Conservation (phyloP, 2,113 vertebrate genomes). For the Bettongia penicillata region DNA sequence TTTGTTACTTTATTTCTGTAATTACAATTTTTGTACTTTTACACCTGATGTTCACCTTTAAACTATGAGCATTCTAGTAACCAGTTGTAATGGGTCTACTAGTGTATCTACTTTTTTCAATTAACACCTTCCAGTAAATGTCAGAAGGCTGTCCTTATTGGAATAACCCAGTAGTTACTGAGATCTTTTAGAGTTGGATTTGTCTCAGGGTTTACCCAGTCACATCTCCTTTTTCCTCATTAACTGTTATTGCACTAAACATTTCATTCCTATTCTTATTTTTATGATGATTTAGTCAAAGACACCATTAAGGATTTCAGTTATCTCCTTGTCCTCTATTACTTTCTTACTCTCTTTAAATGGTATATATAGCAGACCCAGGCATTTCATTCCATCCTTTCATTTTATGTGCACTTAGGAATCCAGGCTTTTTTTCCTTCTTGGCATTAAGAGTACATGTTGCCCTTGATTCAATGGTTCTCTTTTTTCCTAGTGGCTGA, state of each 20-base stretch:
- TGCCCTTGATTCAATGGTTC: not conserved
- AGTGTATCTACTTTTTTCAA: not conserved
- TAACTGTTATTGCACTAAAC: not conserved
- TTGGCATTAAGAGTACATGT: not conserved
- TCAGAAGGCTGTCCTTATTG: not conserved
- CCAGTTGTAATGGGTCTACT: not conserved
- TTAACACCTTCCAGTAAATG: not conserved
- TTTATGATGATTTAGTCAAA: not conserved
- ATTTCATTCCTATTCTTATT: not conserved
- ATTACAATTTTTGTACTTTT: conserved; percentile 23
- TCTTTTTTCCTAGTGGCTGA: no score
- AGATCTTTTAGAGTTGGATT: not conserved
- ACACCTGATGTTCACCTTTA: not conserved
- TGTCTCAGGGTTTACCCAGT: not conserved
- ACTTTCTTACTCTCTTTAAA: not conserved
- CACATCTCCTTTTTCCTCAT: not conserved
- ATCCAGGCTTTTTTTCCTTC: not conserved
- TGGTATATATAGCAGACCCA: not conserved
- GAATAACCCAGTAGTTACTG: not conserved
- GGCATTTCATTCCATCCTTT: not conserved
- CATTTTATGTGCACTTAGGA: not conserved
- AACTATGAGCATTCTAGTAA: not conserved
- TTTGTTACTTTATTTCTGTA: not conserved
- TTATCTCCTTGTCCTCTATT: not conserved
- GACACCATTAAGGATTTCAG: not conserved